Evolutionary conservation across 1,140 invertebrate genomes (phyloP).

Genomic region (Lepidotrigona ventralis): DNA sequence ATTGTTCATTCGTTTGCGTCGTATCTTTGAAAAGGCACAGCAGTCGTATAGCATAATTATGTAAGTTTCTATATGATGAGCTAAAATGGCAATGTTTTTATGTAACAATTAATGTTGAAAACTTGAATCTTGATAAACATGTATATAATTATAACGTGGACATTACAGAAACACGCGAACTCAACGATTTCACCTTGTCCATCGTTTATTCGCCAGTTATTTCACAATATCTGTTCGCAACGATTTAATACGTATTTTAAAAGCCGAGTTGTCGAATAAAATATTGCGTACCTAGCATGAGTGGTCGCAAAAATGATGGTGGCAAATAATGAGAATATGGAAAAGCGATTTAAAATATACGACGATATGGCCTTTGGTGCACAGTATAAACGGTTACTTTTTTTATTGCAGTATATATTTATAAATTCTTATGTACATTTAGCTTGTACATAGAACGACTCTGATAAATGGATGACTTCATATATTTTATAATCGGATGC

Average conservation of each 20-base stretch:
- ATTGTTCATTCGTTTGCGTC: slow-evolving; percentile 7
- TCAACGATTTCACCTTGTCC: slow-evolving; percentile 14
- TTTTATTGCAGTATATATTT: slow-evolving; percentile 57
- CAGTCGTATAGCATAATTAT: slow-evolving; percentile 31
- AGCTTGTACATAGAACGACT: slow-evolving; percentile 64
- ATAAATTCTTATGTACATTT: slow-evolving; percentile 60
- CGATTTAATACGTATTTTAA: slow-evolving; percentile 37
- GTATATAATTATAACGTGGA: neutral
- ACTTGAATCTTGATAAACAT: slow-evolving; percentile 27
- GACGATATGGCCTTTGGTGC: slow-evolving; percentile 62
- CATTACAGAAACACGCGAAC: slow-evolving; percentile 40
- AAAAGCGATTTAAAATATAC: slow-evolving; percentile 52
- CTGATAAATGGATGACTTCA: slow-evolving; percentile 53
- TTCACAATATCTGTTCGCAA: slow-evolving; percentile 1
- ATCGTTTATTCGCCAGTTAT: neutral
- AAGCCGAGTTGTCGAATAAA: slow-evolving; percentile 27
- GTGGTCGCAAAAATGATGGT: slow-evolving; percentile 6
- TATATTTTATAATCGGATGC: slow-evolving; percentile 67
- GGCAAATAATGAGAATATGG: slow-evolving; percentile 25
- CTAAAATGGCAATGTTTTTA: slow-evolving; percentile 53
- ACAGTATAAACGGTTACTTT: slow-evolving; percentile 59
- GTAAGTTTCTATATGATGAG: slow-evolving; percentile 48
- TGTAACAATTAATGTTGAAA: slow-evolving; percentile 53
- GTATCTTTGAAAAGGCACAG: neutral
- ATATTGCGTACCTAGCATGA: slow-evolving; percentile 5